Conservation (phyloP, 2,797 vertebrate species). For the Channa striata region DNA sequence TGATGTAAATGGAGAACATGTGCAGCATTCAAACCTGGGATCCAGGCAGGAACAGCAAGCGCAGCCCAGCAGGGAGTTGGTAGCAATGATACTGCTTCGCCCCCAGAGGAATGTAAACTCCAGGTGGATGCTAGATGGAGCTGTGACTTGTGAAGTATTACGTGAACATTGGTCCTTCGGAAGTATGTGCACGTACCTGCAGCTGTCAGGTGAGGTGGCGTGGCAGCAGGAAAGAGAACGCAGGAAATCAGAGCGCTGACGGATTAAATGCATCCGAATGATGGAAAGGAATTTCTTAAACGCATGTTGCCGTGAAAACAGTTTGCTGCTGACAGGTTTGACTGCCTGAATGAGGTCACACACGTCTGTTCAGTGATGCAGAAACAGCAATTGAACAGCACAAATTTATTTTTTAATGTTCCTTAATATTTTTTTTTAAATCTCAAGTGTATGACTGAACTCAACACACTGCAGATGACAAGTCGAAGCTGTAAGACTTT, state of each 20-base stretch:
- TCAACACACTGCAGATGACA: background rate
- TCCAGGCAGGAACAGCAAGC: slow-evolving; percentile 8
- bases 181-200: background rate
- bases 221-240: background rate
- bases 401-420: background rate
- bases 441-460: background rate
- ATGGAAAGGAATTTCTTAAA: background rate
- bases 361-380: background rate
- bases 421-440: background rate
- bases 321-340: background rate
- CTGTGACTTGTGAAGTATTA: too few species aligned
- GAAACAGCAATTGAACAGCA: background rate
- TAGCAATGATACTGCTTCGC: slow-evolving; percentile 6
- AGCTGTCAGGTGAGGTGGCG: background rate
- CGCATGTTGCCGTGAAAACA: background rate
- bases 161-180: too few species aligned
- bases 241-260: too few species aligned
- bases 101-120: background rate
- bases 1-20: slow-evolving; percentile 9
- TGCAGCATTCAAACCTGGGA: background rate
- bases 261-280: background rate
- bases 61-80: slow-evolving; percentile 20
- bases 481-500: background rate
- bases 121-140: slow-evolving; percentile 21
- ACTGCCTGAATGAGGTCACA: background rate